A percentile compares a stretch with the other conserved stretches of the same genome.
phyloP scores from a whole-genome alignment of 2,113 vertebrate genomes.

The Pantherophis guttatus region DNA sequence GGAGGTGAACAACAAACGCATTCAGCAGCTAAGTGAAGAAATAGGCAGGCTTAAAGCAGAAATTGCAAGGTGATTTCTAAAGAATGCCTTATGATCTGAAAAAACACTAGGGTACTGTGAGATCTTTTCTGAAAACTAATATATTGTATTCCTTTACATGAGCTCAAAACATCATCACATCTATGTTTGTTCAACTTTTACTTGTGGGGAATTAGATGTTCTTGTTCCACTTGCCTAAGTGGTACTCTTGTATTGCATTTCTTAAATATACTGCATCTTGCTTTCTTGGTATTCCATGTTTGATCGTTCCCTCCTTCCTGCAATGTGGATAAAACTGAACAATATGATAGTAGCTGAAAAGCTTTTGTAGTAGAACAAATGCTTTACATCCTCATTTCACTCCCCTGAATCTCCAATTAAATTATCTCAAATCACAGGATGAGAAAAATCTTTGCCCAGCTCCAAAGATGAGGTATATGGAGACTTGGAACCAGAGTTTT shows the following conservation, averaged over 20 bases:
- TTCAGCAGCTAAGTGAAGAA: constrained; percentile 92
- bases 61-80: constrained; percentile 74
- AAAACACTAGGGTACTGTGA: too few species aligned
- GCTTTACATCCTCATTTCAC: neutral
- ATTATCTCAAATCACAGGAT: neutral
- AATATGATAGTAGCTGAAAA: neutral
- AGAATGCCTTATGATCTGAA: neutral
- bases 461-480: neutral
- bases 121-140: neutral
- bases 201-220: neutral
- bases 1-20: constrained; percentile 86
- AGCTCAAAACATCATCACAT: neutral
- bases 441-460: neutral
- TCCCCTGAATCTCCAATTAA: neutral
- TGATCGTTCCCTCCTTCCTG: neutral
- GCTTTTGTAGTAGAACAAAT: neutral
- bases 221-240: neutral
- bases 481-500: neutral
- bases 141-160: neutral
- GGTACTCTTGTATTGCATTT: too few species aligned
- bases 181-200: neutral
- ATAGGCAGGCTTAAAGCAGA: constrained; percentile 83
- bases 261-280: neutral
- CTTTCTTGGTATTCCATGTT: neutral
- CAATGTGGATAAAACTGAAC: neutral